These are phyloP conservation scores for Gadus chalcogrammus DNA, from an alignment of 2,113 vertebrate species.

Conservation along the genomic window DNA sequence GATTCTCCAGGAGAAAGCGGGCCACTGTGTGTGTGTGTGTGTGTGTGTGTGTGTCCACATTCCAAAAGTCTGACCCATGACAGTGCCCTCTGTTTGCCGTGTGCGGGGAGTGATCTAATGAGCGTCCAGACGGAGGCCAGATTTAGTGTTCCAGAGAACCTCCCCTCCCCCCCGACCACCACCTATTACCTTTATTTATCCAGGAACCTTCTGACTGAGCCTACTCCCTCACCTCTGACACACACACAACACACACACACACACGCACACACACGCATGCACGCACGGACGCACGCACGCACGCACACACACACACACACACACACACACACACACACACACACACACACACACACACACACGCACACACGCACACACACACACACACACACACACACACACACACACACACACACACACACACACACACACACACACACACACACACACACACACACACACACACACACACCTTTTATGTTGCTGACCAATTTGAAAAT, in stretches of 20 bases:
- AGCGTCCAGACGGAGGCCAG: slow-evolving; percentile 77
- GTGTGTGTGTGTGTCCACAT: slow-evolving; percentile 66
- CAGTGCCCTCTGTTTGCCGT: slow-evolving; percentile 80
- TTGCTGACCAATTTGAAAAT: background rate
- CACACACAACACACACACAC: background rate
- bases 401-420: no score
- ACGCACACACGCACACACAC: no score
- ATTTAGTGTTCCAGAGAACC: slow-evolving; percentile 68
- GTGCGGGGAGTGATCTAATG: slow-evolving; percentile 85
- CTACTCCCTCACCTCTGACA: slow-evolving; percentile 15
- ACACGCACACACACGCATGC: background rate
- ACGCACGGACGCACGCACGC: no score
- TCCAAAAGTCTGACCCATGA: slow-evolving; percentile 90
- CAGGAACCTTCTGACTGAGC: slow-evolving; percentile 20
- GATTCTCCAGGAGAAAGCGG: slow-evolving; percentile 77
- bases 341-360: no score
- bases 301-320: slow-evolving; percentile 2
- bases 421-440: no score
- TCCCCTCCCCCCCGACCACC: slow-evolving; percentile 19
- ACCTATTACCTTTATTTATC: slow-evolving; percentile 44
- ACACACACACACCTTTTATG: slow-evolving; percentile 5
- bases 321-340: background rate
- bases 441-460: no score
- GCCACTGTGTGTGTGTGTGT: slow-evolving; percentile 49
- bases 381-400: background rate